Base-by-base conservation (phyloP, 2,113 vertebrate genomes). In the Gopherus flavomarginatus region DNA sequence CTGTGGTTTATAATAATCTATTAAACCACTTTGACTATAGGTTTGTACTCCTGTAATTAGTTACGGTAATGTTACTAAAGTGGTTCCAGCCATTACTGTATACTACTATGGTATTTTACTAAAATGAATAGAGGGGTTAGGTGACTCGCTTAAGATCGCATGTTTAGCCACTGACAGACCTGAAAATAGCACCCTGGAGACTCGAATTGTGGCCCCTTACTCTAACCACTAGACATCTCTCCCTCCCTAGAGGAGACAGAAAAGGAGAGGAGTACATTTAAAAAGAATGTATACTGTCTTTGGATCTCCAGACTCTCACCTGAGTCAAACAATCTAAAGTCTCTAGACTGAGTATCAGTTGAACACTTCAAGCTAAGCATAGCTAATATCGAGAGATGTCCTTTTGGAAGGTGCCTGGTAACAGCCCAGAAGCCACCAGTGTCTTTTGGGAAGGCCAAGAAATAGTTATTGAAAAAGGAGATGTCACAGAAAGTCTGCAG, bases 1-100 rank as follows among this genome's bases (percentile, higher is more conserved):
- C 87, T 69, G 85, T 91, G 93, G 94, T 96, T 97, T 93, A 95
- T 22, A 69, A 78, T 5, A 5, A 53, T n/a, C 89, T 79, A 95
- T 92, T 81, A 86, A 93, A 91, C 21, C 7, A 13, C 78, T 95
- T 6, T 0, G 69, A 90, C 53, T 1, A 42, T 27, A 31, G 50
- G 38, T 14, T 88, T 38, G n/a, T 77, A 38, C 38, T 44, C 19
- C 13, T 0, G 2, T 54, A 77, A 57, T 79, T 88, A 49, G 3
- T 57, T 50, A 81, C 1, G 16, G 81, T 92, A 92, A 83, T 17
- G 4, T 62, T 21, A 50, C 44, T n/a, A 3, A 49, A 31, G 16
- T 0, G 3, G 21, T 54, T 81, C 24, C n/a, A 52, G 80, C 24
- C 47, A 21, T 42, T 14, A 2, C 2, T 47, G n/a, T 44, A 12